These are phyloP conservation scores for Alauda arvensis DNA, from an alignment of 2,797 vertebrate species.

Conservation along the genomic window DNA sequence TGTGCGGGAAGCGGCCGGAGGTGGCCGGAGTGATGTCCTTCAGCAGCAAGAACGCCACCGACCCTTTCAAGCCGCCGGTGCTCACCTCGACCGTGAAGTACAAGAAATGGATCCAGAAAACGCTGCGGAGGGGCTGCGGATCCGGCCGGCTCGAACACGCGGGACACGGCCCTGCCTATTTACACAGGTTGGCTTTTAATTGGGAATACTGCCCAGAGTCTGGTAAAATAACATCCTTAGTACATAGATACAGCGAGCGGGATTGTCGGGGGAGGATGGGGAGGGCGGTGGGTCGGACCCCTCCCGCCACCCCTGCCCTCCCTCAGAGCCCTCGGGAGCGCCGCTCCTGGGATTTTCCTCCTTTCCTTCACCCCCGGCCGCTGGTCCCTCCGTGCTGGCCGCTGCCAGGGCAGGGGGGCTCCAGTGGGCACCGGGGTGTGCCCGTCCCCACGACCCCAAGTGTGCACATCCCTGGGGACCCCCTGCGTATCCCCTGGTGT, in stretches of 20 bases:
- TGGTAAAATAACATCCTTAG: conserved; percentile 25
- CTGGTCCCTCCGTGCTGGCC: rapidly evolving
- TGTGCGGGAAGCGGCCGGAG: background rate
- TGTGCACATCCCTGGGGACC: no score
- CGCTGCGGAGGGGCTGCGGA: background rate
- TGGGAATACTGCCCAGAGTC: conserved; percentile 9
- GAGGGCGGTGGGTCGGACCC: background rate
- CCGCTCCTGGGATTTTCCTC: background rate
- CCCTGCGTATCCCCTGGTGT: background rate
- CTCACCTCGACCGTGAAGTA: background rate
- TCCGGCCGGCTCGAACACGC: background rate
- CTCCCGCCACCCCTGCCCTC: background rate
- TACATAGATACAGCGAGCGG: background rate
- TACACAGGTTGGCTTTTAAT: conserved; percentile 53
- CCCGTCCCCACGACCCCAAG: rapidly evolving
- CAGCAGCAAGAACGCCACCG: rapidly evolving
- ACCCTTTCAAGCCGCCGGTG: background rate
- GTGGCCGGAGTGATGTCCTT: conserved; percentile 28
- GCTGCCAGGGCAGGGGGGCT: background rate
- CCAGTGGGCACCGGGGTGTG: rapidly evolving
- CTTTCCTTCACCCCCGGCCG: background rate
- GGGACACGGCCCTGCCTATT: background rate
- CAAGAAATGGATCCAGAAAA: conserved; percentile 14
- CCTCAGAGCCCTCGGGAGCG: rapidly evolving
- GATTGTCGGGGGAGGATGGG: background rate